Evolutionary conservation across 2,113 vertebrate genomes (phyloP).

Genomic region (Balaeniceps rex): DNA sequence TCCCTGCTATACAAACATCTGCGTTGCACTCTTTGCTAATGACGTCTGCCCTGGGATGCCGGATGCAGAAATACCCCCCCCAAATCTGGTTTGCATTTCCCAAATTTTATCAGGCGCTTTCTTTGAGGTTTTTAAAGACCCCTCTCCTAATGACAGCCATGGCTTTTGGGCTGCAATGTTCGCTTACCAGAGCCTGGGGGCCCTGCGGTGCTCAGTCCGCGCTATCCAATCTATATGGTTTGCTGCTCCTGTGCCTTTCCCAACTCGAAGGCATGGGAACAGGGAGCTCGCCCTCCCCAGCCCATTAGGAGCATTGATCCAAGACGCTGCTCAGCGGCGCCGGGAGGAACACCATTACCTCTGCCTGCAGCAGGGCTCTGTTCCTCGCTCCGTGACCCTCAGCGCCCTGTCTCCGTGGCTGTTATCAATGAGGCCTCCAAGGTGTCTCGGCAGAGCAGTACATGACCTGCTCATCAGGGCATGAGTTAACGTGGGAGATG

Average conservation of each 20-base stretch:
- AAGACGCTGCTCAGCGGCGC: not conserved
- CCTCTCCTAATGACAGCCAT: not conserved
- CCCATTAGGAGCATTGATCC: not conserved
- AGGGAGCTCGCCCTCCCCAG: not conserved
- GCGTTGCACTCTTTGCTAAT: not conserved
- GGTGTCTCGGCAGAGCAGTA: not conserved
- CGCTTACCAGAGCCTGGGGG: not conserved
- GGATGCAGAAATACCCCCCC: not conserved
- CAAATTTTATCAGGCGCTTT: not conserved
- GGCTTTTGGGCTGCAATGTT: not conserved
- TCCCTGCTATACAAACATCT: not conserved
- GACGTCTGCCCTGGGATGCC: not conserved
- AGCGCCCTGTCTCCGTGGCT: not conserved
- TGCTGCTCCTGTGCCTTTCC: not conserved
- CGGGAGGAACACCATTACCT: not conserved
- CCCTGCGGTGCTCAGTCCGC: not conserved
- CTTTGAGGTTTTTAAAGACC: not conserved
- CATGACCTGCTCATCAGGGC: not conserved
- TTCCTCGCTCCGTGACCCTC: not conserved
- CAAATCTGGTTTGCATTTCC: not conserved
- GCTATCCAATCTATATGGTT: rapidly evolving
- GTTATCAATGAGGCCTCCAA: rapidly evolving
- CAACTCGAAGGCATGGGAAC: not conserved
- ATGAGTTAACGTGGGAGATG: not conserved
- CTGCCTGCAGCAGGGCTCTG: not conserved